These are phyloP conservation scores for Maniola hyperantus DNA, from an alignment of 2,888 invertebrate genomes.

Conservation along the genomic window DNA sequence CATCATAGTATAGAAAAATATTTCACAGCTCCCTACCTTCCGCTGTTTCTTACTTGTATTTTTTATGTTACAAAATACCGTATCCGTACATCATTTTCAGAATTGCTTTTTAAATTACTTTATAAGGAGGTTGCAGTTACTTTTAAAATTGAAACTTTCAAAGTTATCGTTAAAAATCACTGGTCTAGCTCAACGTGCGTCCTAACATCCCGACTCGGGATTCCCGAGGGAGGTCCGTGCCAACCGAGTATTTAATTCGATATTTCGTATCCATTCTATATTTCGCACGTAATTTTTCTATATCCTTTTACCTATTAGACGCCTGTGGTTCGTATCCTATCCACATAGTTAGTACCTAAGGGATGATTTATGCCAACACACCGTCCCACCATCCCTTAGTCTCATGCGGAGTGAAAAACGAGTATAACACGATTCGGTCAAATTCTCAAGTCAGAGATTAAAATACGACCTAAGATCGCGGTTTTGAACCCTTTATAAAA, in stretches of 20 bases:
- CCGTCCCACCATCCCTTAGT: too few species aligned
- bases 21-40: too few species aligned
- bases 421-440: neutral
- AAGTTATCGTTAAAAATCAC: too few species aligned
- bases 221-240: neutral
- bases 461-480: neutral
- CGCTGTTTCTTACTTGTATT: too few species aligned
- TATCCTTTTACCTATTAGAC: conserved; percentile 2
- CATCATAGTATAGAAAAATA: too few species aligned
- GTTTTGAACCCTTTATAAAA: neutral
- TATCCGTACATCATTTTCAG: too few species aligned
- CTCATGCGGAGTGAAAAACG: neutral
- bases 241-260: neutral
- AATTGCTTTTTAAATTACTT: too few species aligned
- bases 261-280: neutral
- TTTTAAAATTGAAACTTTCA: too few species aligned
- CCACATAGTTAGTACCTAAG: neutral
- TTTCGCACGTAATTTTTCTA: neutral
- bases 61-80: too few species aligned
- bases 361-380: too few species aligned
- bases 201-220: neutral
- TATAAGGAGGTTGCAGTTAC: too few species aligned
- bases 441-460: neutral
- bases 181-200: neutral
- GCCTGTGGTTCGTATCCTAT: neutral